Percentiles rank a stretch among this genome's conserved stretches.
These are phyloP conservation scores for Pachycephus smyrnensis DNA, from an alignment of 2,888 invertebrate genomes.

Conservation along the genomic window DNA sequence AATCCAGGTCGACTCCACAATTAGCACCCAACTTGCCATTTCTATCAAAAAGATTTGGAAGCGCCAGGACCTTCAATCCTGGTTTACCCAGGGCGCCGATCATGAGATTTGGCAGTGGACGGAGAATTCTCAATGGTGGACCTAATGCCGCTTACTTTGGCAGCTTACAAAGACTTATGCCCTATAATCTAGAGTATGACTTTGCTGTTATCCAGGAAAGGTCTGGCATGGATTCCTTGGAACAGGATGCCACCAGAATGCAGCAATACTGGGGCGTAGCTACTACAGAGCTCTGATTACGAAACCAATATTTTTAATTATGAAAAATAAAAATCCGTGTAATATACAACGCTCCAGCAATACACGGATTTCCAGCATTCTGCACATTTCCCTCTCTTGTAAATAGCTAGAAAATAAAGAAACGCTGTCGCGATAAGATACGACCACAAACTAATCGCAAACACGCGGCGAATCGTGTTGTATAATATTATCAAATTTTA, in stretches of 20 bases:
- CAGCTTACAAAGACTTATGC: constrained; percentile 85
- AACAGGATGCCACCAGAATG: constrained; percentile 84
- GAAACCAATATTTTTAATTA: background rate
- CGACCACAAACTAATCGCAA: background rate
- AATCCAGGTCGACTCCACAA: constrained; percentile 43
- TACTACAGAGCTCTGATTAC: constrained; percentile 81
- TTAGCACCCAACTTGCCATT: constrained; percentile 68
- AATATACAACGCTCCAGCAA: background rate
- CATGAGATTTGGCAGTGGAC: constrained; percentile 73
- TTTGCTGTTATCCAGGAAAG: constrained; percentile 87
- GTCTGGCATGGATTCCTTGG: constrained; percentile 77
- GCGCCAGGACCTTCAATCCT: constrained; percentile 83
- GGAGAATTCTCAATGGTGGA: constrained; percentile 76
- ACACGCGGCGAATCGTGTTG: background rate
- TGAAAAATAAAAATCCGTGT: background rate
- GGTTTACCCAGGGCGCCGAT: constrained; percentile 64
- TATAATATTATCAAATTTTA: background rate
- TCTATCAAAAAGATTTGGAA: constrained; percentile 82
- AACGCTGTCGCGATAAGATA: background rate
- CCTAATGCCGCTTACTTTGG: constrained; percentile 91
- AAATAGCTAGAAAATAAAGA: background rate
- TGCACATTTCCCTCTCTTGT: background rate
- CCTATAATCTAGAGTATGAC: constrained; percentile 86
- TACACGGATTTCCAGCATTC: background rate
- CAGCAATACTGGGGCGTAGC: constrained; percentile 93